These are phyloP conservation scores for Trachemys scripta DNA, from an alignment of 2,113 vertebrate genomes.

Conservation along the genomic window DNA sequence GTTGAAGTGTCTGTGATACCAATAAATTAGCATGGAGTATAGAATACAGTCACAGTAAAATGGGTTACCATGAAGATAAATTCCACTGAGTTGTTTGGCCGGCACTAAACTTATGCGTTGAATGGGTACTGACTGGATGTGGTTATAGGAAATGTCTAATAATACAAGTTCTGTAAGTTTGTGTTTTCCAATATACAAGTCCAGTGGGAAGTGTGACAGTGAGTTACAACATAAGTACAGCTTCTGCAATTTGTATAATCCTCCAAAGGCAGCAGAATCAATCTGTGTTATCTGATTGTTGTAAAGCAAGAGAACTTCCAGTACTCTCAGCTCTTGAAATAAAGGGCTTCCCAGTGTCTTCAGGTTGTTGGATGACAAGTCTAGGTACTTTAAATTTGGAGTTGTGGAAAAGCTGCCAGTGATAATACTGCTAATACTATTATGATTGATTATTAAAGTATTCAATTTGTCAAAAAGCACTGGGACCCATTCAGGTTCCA, in stretches of 20 bases:
- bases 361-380: constrained; percentile 88
- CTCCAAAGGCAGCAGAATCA: constrained; percentile 78
- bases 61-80: constrained; percentile 89
- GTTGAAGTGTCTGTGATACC: constrained; percentile 85
- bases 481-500: constrained; percentile 82
- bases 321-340: constrained; percentile 80
- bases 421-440: constrained; percentile 80
- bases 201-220: constrained; percentile 79
- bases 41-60: constrained; percentile 85
- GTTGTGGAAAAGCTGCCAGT: constrained; percentile 79
- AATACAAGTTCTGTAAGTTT: constrained; percentile 82
- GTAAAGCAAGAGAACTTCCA: constrained; percentile 87
- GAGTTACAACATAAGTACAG: constrained; percentile 87
- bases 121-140: constrained; percentile 79
- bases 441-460: constrained; percentile 83
- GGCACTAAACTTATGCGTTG: constrained; percentile 82
- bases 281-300: constrained; percentile 84
- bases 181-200: constrained; percentile 78
- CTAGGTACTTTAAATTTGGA: constrained; percentile 82
- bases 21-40: constrained; percentile 84
- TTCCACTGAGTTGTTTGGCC: constrained; percentile 74
- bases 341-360: constrained; percentile 76
- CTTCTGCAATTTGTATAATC: constrained; percentile 80
- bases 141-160: constrained; percentile 87
- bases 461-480: constrained; percentile 78